Base-by-base conservation (phyloP, 2,888 invertebrate genomes). In the Dasysyrphus albostriatus region DNA sequence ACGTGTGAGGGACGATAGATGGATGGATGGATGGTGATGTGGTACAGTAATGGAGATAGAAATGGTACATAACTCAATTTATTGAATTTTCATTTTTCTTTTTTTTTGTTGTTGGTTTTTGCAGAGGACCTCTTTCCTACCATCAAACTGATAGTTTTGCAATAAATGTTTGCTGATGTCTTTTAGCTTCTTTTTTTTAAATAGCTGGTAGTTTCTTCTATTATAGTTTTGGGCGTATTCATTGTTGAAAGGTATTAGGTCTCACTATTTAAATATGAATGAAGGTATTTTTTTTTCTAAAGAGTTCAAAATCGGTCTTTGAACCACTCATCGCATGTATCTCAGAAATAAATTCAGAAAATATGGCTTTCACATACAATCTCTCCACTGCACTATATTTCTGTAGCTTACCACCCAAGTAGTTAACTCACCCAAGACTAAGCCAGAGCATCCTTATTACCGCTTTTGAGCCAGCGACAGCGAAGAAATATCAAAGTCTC, bases 11-110 rank as follows among this genome's bases (percentile, higher is more conserved):
- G 42, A 61, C n/a, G 61, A 58, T 78, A 32, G 34, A 42, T 42
- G 19, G 47, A 32, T 49, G 44, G 63, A 44, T 65, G 58, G 72
- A 51, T 58, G 72, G 44, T 58, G 34, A 56, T 54, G 59, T 8
- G 10, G 54, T 69, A 83, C 83, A 83, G 83, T 83, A 78, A 78
- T 61, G 78, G 83, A 69, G 54, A 67, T 49, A 67, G 65, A 83
- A 83, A 56, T 73, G 32, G 49, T 47, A 73, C 78, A 70, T 44
- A 69, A 51, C 69, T 54, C 39, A 69, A 69, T 69, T 69, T 69
- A 54, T 69, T 54, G 54, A 42, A 54, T 54, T 54, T 67, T 61
- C 42, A 24, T 9, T 14, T 63, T n/a, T 44, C 16, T 32, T 42
- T 39, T 24, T 12, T 7, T 61, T 8, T 44, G 29, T 44, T 29